Evolutionary conservation across 2,113 vertebrate species (phyloP).

Genomic region (zebrafish (Danio rerio)): GRCz12tu NC_133192.1:9034501-9035000

Average conservation of each 20-base stretch:
- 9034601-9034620: constrained; percentile 95
- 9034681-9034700: constrained; percentile 93
- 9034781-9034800: too few species aligned
- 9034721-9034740: constrained; percentile 85
- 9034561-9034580: constrained; percentile 82
- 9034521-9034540: neutral
- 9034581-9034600: constrained; percentile 99
- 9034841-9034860: too few species aligned
- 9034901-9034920: neutral
- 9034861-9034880: neutral
- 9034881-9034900: neutral
- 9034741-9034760: constrained; percentile 31
- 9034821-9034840: neutral
- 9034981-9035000: neutral
- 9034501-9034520: too few species aligned
- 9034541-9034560: neutral
- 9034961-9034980: constrained; percentile 5
- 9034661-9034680: constrained; percentile 93
- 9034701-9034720: constrained; percentile 88
- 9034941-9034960: neutral
- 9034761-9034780: neutral
- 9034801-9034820: neutral
- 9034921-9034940: neutral
- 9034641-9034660: constrained; percentile 95
- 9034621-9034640: constrained; percentile 97